phyloP scores from a whole-genome alignment of 2,797 vertebrate genomes.

The Falco rusticolus region DNA sequence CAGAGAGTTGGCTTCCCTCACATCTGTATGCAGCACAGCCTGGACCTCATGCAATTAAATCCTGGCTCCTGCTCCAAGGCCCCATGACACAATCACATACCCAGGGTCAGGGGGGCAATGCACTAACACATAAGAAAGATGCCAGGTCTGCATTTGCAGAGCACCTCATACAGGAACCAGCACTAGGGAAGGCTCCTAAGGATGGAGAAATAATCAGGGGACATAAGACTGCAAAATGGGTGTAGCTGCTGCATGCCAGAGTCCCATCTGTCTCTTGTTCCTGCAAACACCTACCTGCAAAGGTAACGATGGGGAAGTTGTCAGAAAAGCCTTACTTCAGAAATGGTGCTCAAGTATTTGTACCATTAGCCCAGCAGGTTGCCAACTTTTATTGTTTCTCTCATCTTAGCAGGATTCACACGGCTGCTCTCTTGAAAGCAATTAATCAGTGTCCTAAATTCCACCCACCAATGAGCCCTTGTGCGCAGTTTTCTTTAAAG shows the following conservation, averaged over 20 bases:
- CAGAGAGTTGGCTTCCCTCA: background rate
- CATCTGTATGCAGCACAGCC: background rate
- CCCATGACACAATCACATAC: background rate
- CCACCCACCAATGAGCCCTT: slow-evolving; percentile 35
- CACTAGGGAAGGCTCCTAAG: background rate
- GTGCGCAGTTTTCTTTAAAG: slow-evolving; percentile 57
- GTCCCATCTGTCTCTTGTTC: background rate
- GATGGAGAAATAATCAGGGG: background rate
- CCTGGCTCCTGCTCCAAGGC: background rate
- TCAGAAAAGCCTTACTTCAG: background rate
- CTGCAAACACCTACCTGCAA: background rate
- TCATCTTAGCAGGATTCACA: background rate
- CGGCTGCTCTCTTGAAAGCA: slow-evolving; percentile 54
- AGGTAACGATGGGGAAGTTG: background rate
- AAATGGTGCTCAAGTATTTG: background rate
- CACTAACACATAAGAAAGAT: background rate
- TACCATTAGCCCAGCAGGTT: background rate
- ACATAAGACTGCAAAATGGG: background rate
- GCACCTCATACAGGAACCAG: background rate
- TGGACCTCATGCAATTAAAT: background rate
- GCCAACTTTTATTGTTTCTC: background rate
- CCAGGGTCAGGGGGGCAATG: background rate
- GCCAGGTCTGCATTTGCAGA: background rate
- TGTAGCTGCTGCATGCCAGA: rapidly evolving
- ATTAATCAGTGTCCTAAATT: slow-evolving; percentile 73